Evolutionary conservation across 2,888 invertebrate species (phyloP), one percentile per base, ranked within the genome.

Genomic region (Zeuzera pyrina): DNA sequence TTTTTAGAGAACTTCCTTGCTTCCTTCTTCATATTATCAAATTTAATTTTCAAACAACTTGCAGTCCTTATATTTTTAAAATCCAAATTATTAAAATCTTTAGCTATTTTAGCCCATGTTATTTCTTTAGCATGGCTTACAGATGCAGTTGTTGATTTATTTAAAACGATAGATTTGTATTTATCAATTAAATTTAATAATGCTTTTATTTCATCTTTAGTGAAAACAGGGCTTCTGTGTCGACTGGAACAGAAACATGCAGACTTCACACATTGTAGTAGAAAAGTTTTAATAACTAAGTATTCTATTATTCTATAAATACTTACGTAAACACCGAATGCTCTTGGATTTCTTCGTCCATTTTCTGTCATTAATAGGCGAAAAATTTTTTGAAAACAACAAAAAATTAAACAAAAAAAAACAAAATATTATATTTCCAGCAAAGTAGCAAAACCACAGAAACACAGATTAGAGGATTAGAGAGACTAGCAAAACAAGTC

Each of bases 1-100:
- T 69, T 71, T 34, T 65, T 65, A 5, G 68, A 49, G 2, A 56
- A 12, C 36, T 56, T 70, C 21, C 60, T 59, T 5, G 62, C 65
- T 12, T 50, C 49, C 25, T 52, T 67, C 34, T 78, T 78, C 16
- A 83, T 45, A 40, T 81, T 81, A 3, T 69, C 68, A 76, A 74
- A 79, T 47, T 78, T 81, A 2, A 47, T 63, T 48, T 63, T 77
- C 30, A 79, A 49, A 19, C 49, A 52, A 22, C 74, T 70, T 10
- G 44, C 35, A 37, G 44, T 62, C 35, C 79, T 62, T 1, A 48
- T 42, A 36, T 60, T 41, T 23, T 45, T 51, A 24, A 69, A 57
- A 3, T 60, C 63, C 30, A 54, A 47, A 5, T 42, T 57, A 36
- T 79, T 81, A 30, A 63, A 76, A 23, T 47, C 37, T 42, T 66